Evolutionary conservation across 2,113 vertebrate genomes (phyloP).

Genomic region (Gasterosteus aculeatus): DNA sequence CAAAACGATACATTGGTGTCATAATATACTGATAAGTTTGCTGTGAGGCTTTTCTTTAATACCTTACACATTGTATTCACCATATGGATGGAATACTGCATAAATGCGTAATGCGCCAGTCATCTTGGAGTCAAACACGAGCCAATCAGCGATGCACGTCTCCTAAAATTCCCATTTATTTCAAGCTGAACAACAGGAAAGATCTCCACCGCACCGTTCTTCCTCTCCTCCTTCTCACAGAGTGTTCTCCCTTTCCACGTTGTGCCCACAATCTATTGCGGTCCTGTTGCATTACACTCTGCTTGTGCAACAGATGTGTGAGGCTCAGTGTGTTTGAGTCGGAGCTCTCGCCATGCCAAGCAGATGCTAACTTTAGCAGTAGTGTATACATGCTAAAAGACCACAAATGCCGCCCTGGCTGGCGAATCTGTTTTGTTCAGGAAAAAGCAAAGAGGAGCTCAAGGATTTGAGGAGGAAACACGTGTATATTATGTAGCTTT

Average conservation of each 20-base stretch:
- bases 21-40: background rate
- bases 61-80: background rate
- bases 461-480: slow-evolving; percentile 12
- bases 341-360: slow-evolving; percentile 36
- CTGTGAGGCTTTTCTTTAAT: background rate
- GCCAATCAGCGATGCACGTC: background rate
- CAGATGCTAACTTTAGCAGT: slow-evolving; percentile 63
- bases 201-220: background rate
- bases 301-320: slow-evolving; percentile 19
- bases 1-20: background rate
- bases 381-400: slow-evolving; percentile 48
- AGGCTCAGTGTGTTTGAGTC: slow-evolving; percentile 39
- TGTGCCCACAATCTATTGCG: slow-evolving; percentile 23
- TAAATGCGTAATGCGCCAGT: background rate
- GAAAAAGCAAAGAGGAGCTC: slow-evolving; percentile 1
- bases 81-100: background rate
- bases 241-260: background rate
- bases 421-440: slow-evolving; percentile 44
- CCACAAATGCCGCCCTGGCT: slow-evolving; percentile 50
- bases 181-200: background rate
- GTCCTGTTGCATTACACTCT: slow-evolving; percentile 1
- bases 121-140: background rate
- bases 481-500: background rate
- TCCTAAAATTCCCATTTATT: background rate
- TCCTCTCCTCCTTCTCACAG: background rate